phyloP scores from a whole-genome alignment of 2,113 vertebrate species.

The Beaufortia kweichowensis region DNA sequence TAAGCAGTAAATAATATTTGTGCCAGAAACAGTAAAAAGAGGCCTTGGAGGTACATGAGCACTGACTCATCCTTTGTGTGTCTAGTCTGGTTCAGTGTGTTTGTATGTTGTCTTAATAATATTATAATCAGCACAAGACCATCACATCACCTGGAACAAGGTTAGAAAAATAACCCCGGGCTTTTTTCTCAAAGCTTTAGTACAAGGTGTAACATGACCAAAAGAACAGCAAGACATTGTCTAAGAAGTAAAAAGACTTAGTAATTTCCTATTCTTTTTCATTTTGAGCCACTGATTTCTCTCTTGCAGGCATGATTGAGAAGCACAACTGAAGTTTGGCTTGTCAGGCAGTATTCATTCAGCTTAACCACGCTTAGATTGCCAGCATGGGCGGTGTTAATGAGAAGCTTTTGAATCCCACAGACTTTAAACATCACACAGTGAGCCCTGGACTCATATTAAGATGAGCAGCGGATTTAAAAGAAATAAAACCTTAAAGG shows the following conservation, averaged over 20 bases:
- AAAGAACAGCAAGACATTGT: background rate
- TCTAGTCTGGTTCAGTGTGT: too few relatives aligned
- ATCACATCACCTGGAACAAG: too few relatives aligned
- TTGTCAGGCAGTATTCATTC: constrained; percentile 16
- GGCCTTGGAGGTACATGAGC: too few relatives aligned
- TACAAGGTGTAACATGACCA: background rate
- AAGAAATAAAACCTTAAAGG: too few relatives aligned
- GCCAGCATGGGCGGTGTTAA: background rate
- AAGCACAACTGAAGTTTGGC: background rate
- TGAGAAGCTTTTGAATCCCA: background rate
- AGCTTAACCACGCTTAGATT: background rate
- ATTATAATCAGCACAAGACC: too few relatives aligned
- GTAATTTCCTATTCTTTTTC: background rate
- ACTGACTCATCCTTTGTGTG: too few relatives aligned
- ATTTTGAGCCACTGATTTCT: background rate
- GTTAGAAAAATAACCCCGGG: too few relatives aligned
- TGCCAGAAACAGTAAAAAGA: background rate
- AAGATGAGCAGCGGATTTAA: background rate
- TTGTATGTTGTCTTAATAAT: too few relatives aligned
- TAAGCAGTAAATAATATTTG: background rate
- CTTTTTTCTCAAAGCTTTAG: too few relatives aligned
- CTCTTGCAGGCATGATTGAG: background rate
- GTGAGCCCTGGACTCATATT: background rate
- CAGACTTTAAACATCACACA: constrained; percentile 1
- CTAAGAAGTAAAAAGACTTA: background rate